A percentile compares a stretch with the other conserved stretches of the same genome.
phyloP scores from a whole-genome alignment of 2,797 vertebrate genomes.

The Acridotheres tristis region DNA sequence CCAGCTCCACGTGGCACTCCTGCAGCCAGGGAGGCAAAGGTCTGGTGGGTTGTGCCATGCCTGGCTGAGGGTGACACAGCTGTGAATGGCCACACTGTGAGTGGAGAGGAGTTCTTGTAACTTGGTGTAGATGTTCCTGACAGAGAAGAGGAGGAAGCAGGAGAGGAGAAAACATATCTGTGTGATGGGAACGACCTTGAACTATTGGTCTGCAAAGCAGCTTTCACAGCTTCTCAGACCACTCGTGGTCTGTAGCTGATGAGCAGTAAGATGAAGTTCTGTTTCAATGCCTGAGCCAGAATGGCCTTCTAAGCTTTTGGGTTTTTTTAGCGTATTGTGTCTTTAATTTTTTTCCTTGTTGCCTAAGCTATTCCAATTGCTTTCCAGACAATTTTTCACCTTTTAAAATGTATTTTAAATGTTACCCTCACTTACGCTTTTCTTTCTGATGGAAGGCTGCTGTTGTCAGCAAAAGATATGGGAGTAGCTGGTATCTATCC shows the following conservation, averaged over 20 bases:
- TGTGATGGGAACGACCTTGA: background rate
- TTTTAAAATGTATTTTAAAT: background rate
- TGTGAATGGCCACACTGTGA: too few species aligned
- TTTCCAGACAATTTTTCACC: background rate
- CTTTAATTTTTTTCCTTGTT: background rate
- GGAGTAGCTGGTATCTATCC: background rate
- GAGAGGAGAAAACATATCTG: background rate
- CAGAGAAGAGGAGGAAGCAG: background rate
- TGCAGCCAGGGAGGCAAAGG: fast-evolving
- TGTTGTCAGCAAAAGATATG: background rate
- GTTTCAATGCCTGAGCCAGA: background rate
- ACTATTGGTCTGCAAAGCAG: background rate
- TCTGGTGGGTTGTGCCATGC: background rate
- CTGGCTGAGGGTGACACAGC: background rate
- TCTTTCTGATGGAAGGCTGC: background rate
- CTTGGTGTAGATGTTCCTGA: background rate
- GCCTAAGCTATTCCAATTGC: background rate
- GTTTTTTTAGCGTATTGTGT: background rate
- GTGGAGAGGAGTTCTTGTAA: background rate
- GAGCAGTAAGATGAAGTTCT: background rate
- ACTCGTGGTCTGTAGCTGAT: background rate
- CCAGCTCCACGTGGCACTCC: fast-evolving
- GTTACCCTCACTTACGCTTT: background rate
- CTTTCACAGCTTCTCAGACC: background rate
- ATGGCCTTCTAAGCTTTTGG: background rate